Evolutionary conservation across 1,140 invertebrate genomes (phyloP), one percentile per base, ranked within the genome.

Genomic region (Cylas formicarius): DNA sequence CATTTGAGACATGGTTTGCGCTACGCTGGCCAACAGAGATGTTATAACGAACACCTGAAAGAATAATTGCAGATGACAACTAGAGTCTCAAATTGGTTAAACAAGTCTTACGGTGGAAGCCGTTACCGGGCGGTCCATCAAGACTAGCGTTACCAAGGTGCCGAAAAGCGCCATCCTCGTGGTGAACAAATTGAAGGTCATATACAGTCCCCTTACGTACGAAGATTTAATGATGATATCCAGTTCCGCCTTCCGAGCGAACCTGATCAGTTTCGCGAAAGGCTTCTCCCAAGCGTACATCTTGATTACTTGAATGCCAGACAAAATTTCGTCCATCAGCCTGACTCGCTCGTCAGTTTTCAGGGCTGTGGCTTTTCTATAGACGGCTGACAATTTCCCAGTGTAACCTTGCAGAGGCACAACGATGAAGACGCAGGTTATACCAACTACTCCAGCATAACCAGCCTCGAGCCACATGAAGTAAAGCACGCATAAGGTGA

Each of bases 281-380:
- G 80, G 76, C 51, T 75, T 77, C 54, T 85, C 82, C 82, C 82
- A 85, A 0, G 79, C 75, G 53, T 84, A 84, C 81, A 87, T 84
- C 64, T 89, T 90, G 40, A 90, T 84, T 1, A 91, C 80, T 52
- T 77, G 74, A 0, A 78, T 69, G 0, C 76, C 78, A 2, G 70
- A 73, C 11, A 89, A 75, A 14, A 88, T 80, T 66, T 88, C 85
- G 55, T 82, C 81, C 81, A 87, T 86, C 10, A 86, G 56, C 4
- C 81, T 67, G 1, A 88, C 77, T 27, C 86, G 63, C 57, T 84
- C 76, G 60, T 88, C 85, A 0, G 84, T 87, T 48, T 76, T 72
- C 2, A 70, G 60, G 0, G 81, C 78, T 0, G 77, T 84, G 56
- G 76, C 67, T 2, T 72, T 55, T 19, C 81, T 66, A 36, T 77